phyloP scores from a whole-genome alignment of 2,888 invertebrate genomes.

The Schizotus pectinicornis region DNA sequence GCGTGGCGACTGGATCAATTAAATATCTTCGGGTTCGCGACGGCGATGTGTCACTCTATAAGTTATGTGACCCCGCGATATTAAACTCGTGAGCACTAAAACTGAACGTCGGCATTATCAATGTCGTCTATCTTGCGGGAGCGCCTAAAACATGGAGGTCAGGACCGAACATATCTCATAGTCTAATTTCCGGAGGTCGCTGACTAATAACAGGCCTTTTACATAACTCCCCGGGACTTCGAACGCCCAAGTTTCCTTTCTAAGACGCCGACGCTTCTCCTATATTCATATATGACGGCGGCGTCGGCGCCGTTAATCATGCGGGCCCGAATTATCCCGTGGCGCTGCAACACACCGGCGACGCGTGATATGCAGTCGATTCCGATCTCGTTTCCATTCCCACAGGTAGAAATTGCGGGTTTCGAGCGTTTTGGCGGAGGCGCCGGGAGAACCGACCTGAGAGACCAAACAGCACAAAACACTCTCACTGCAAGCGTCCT shows the following conservation, averaged over 20 bases:
- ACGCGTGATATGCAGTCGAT: constrained; percentile 4
- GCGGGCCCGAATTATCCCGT: constrained; percentile 19
- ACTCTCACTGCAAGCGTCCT: too few species aligned
- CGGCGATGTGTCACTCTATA: too few species aligned
- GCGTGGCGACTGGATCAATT: too few species aligned
- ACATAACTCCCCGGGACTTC: constrained; percentile 45
- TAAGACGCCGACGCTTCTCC: constrained; percentile 34
- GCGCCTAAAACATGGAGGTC: constrained; percentile 44
- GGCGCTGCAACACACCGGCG: constrained; percentile 15
- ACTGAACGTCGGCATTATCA: constrained; percentile 46
- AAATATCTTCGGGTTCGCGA: too few species aligned
- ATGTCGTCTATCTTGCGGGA: constrained; percentile 44
- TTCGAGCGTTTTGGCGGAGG: constrained; percentile 6
- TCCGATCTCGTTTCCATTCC: too few species aligned
- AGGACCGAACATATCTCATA: constrained; percentile 49
- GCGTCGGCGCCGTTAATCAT: constrained; percentile 24
- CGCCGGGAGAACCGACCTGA: background rate
- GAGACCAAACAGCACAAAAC: too few species aligned
- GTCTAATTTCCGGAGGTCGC: constrained; percentile 50
- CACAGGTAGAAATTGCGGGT: background rate
- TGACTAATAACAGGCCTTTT: constrained; percentile 51
- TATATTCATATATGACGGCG: constrained; percentile 7
- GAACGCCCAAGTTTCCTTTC: constrained; percentile 41
- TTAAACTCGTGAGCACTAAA: constrained; percentile 34
- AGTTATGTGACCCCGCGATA: too few species aligned